A percentile compares a stretch with the other conserved stretches of the same genome.
These are phyloP conservation scores for Tupiocoris notatus DNA, from an alignment of 2,888 invertebrate species.

Conservation along the genomic window DNA sequence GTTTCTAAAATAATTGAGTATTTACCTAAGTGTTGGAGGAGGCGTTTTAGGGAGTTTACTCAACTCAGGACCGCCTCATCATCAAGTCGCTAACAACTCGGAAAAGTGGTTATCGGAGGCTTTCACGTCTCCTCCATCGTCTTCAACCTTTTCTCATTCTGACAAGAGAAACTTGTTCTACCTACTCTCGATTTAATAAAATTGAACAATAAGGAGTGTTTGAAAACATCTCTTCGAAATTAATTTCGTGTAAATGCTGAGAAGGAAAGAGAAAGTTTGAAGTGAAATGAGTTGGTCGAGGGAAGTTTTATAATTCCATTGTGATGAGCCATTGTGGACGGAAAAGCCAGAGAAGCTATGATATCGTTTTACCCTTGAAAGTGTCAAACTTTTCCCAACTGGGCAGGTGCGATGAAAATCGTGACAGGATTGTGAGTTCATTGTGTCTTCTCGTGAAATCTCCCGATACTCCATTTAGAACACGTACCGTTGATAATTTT, in stretches of 20 bases:
- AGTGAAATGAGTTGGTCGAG: constrained; percentile 34
- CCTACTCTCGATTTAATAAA: constrained; percentile 27
- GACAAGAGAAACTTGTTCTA: constrained; percentile 19
- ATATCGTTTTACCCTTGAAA: not conserved
- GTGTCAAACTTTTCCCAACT: not conserved
- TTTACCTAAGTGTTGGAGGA: not conserved
- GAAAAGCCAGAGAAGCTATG: not conserved
- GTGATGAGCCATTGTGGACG: not conserved
- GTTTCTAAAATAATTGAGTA: not conserved
- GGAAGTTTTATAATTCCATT: constrained; percentile 25
- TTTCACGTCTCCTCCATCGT: not conserved
- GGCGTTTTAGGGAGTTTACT: not conserved
- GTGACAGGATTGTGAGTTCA: not conserved
- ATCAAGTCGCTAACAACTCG: constrained; percentile 15
- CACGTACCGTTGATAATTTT: too few relatives aligned
- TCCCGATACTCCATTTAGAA: too few relatives aligned
- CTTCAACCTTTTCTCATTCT: not conserved
- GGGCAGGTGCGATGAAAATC: not conserved
- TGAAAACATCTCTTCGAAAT: constrained; percentile 27
- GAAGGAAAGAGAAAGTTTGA: constrained; percentile 24
- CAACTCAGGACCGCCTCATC: not conserved
- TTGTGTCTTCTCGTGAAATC: not conserved
- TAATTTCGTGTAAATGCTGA: constrained; percentile 31
- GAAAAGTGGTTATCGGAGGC: not conserved
- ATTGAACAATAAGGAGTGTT: constrained; percentile 37